Evolutionary conservation across 2,888 invertebrate species (phyloP), one percentile per base, ranked within the genome.

Genomic region (Lucinisca nassula): DNA sequence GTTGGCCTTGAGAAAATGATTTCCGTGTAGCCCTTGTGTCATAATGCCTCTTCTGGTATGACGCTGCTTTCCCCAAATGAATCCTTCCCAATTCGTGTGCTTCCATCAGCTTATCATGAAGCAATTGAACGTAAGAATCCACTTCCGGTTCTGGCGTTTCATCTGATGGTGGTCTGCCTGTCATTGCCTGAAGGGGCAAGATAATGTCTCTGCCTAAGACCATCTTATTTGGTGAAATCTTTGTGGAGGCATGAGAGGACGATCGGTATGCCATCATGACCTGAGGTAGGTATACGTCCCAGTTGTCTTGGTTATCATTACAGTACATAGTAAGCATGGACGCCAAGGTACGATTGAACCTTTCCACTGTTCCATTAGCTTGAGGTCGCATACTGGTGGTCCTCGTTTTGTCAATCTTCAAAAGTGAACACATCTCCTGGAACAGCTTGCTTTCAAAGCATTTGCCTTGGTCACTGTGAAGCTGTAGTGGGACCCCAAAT

Each of bases 211-310:
- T 27, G 1, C 87, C 88, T n/a, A 88, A 61, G 32, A 87, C 45
- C 82, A 90, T 81, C 73, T 78, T 89, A 24, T 90, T 90, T 49
- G 84, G 88, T n/a, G 73, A 79, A 30, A 79, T 61, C 32, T 82
- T 75, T n/a, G 85, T 82, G n/a, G 45, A 80, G 10, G 61, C 30
- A 40, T 90, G 87, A 0, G 61, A 51, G 4, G 83, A 84, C 1
- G 89, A 81, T 58, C 85, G 40, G 51, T 91, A 91, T 17, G 87
- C 87, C 85, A 91, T 89, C 80, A 87, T 76, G 1, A 89, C 74
- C 21, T 89, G 84, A 2, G 80, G 89, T 0, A 89, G 79, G 38
- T 82, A 82, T 8, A 17, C 35, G 45, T 91, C 89, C 89, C 81
- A 89, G 14, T 82, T 12, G 6, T 51, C 74, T 70, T 90, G 84